phyloP scores from a whole-genome alignment of 2,888 invertebrate species.

The Molanna angustata region DNA sequence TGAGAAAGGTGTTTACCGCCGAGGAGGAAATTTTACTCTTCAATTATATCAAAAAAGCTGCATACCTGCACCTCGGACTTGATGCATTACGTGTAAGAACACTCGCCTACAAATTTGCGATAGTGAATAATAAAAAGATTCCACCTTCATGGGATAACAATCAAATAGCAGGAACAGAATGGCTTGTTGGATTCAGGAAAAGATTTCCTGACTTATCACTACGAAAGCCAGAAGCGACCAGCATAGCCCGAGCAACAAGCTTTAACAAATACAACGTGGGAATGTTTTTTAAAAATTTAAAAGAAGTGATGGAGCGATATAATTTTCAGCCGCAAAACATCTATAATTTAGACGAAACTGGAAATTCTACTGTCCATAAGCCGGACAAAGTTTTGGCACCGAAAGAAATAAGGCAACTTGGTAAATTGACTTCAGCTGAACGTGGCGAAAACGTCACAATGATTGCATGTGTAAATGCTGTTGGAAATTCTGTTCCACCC shows the following conservation, averaged over 20 bases:
- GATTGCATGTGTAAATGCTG: constrained; percentile 1
- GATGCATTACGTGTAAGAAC: not conserved
- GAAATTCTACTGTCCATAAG: not conserved
- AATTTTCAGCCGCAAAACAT: not conserved
- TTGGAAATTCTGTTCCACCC: not conserved
- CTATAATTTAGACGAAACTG: not conserved
- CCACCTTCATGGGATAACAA: not conserved
- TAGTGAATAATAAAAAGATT: not conserved
- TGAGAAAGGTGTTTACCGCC: too few relatives aligned
- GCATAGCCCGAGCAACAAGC: not conserved
- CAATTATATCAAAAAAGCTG: too few relatives aligned
- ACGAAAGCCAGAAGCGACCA: constrained; percentile 7
- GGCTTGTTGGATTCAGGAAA: not conserved
- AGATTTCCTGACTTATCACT: not conserved
- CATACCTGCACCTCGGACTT: too few relatives aligned
- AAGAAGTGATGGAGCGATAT: not conserved
- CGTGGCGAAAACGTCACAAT: not conserved
- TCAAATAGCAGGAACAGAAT: not conserved
- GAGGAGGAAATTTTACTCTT: too few relatives aligned
- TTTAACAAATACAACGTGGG: not conserved
- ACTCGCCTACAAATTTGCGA: not conserved
- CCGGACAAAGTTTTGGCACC: not conserved
- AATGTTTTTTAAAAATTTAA: constrained; percentile 1
- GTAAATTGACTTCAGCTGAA: not conserved
- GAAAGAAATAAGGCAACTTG: not conserved